These are phyloP conservation scores for Platichthys flesus DNA, from an alignment of 2,113 vertebrate species.

Conservation along the genomic window DNA sequence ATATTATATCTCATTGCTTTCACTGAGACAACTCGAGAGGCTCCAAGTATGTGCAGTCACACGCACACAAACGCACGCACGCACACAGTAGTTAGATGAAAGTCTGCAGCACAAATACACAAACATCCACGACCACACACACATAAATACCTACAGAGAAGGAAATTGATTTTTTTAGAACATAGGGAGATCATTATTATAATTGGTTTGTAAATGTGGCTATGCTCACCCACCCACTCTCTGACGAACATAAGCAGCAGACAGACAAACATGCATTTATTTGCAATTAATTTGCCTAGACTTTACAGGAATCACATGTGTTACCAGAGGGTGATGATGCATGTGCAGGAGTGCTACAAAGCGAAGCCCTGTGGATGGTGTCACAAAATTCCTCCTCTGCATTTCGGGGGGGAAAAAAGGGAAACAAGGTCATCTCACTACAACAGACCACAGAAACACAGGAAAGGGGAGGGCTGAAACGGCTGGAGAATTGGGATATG, in stretches of 20 bases:
- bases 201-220: slow-evolving; percentile 76
- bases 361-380: slow-evolving; percentile 12
- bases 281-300: slow-evolving; percentile 13
- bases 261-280: slow-evolving; percentile 43
- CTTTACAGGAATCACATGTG: slow-evolving; percentile 12
- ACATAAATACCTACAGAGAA: slow-evolving; percentile 55
- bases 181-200: slow-evolving; percentile 74
- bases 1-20: slow-evolving; percentile 47
- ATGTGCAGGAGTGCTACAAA: slow-evolving; percentile 29
- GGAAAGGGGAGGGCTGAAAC: slow-evolving; percentile 11
- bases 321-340: slow-evolving; percentile 13
- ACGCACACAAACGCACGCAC: slow-evolving; percentile 5
- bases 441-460: slow-evolving; percentile 27
- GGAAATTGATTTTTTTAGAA: slow-evolving; percentile 76
- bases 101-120: slow-evolving; percentile 13
- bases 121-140: slow-evolving; percentile 4
- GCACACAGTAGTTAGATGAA: slow-evolving; percentile 6
- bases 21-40: slow-evolving; percentile 45
- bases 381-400: slow-evolving; percentile 28
- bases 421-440: slow-evolving; percentile 55
- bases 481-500: slow-evolving; percentile 65
- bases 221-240: slow-evolving; percentile 56
- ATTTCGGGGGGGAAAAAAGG: slow-evolving; percentile 8
- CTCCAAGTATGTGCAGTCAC: slow-evolving; percentile 17
- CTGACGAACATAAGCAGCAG: slow-evolving; percentile 29